A percentile compares a stretch with the other conserved stretches of the same genome.
Evolutionary conservation across 2,888 invertebrate genomes (phyloP).

Genomic region (Tachina grossa): DNA sequence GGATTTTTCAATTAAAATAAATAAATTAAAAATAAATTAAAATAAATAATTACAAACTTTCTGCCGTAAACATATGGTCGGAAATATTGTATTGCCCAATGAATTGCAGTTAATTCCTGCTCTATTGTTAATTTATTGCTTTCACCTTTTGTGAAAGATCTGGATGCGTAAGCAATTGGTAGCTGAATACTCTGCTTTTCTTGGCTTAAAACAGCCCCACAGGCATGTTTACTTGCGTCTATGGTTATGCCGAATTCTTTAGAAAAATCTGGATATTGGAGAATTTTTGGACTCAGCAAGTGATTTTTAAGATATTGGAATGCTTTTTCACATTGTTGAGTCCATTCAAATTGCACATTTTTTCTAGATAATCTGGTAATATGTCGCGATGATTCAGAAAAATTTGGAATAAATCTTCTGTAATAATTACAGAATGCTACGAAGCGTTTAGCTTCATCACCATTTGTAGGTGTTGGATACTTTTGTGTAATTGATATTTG

Average conservation of each 20-base stretch:
- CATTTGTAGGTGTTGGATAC: slow-evolving; percentile 5
- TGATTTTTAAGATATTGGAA: background rate
- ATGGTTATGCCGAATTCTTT: background rate
- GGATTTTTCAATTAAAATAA: background rate
- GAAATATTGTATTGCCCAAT: background rate
- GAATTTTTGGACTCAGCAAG: too few species aligned
- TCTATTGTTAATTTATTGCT: background rate
- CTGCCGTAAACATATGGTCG: background rate
- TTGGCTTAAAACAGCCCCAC: background rate
- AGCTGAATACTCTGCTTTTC: background rate
- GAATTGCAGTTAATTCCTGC: background rate
- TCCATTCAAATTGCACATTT: background rate
- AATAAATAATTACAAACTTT: background rate
- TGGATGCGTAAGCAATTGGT: background rate
- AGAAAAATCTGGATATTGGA: background rate
- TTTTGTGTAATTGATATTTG: slow-evolving; percentile 10
- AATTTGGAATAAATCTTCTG: too few species aligned
- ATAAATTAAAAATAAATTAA: too few species aligned
- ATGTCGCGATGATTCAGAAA: background rate
- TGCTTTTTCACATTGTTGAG: background rate
- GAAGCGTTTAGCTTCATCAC: background rate
- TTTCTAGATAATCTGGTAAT: slow-evolving; percentile 7
- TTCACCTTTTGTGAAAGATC: background rate
- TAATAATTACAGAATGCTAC: too few species aligned
- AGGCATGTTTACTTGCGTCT: background rate